A percentile compares a stretch with the other conserved stretches of the same genome.
phyloP scores from a whole-genome alignment of 2,888 invertebrate species.

The Allolobophora icterica region DNA sequence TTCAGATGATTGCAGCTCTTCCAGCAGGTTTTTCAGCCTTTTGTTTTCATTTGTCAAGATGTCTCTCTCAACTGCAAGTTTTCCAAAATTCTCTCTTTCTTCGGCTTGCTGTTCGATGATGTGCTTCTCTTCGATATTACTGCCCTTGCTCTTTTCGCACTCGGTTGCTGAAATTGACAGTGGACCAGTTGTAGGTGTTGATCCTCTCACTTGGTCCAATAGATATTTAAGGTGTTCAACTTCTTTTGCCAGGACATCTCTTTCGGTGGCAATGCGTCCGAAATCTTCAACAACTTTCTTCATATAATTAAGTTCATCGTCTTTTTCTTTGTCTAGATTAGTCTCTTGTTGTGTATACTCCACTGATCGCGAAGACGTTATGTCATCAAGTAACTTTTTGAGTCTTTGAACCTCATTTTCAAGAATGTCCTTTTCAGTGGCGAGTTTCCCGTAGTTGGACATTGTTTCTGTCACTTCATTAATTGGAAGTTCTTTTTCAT shows the following conservation, averaged over 20 bases:
- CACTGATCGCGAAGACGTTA: not conserved
- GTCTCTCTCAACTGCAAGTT: not conserved
- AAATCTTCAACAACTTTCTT: not conserved
- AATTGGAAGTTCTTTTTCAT: not conserved
- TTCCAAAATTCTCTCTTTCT: not conserved
- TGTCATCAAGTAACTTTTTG: not conserved
- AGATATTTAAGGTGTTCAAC: not conserved
- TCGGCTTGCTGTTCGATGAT: too few relatives aligned
- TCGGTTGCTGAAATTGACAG: not conserved
- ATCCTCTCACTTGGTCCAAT: not conserved
- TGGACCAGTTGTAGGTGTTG: too few relatives aligned
- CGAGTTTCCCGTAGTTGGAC: not conserved
- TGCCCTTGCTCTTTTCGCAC: not conserved
- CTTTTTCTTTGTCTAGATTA: not conserved
- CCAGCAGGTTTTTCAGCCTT: not conserved
- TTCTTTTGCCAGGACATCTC: not conserved
- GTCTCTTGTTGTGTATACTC: too few relatives aligned
- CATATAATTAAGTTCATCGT: not conserved
- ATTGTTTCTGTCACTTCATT: not conserved
- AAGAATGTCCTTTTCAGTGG: not conserved
- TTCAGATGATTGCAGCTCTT: not conserved
- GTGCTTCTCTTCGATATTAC: not conserved
- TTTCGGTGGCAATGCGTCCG: not conserved
- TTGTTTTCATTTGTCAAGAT: not conserved
- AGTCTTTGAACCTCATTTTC: not conserved